Evolutionary conservation across 2,113 vertebrate species (phyloP).

Genomic region (Dunckerocampus dactyliophorus): DNA sequence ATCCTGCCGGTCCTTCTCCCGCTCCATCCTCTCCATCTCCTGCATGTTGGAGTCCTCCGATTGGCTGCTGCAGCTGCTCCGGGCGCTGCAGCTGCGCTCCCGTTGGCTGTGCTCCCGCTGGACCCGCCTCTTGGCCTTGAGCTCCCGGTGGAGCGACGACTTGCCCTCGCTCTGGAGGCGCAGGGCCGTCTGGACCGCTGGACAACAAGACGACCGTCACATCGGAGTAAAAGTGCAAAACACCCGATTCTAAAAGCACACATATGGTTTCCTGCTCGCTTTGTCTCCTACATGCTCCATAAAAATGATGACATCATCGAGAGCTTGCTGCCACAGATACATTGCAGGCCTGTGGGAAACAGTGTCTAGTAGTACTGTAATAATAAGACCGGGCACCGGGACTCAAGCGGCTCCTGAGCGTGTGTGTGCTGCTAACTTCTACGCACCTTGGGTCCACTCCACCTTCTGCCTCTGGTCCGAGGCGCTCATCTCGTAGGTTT

Average conservation of each 20-base stretch:
- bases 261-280: too few species aligned
- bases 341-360: too few species aligned
- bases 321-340: too few species aligned
- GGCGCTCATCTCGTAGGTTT: conserved; percentile 76
- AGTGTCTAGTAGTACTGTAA: too few species aligned
- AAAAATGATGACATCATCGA: too few species aligned
- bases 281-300: too few species aligned
- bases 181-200: conserved; percentile 70
- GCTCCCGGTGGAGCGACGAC: conserved; percentile 65
- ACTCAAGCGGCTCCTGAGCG: too few species aligned
- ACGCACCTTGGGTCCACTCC: conserved; percentile 77
- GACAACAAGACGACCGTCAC: background rate
- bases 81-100: conserved; percentile 53
- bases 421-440: conserved; percentile 8
- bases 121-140: conserved; percentile 66
- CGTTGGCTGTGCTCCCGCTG: conserved; percentile 58
- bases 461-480: conserved; percentile 72
- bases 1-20: conserved; percentile 62
- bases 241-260: too few species aligned
- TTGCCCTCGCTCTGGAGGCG: conserved; percentile 65
- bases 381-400: too few species aligned
- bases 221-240: too few species aligned
- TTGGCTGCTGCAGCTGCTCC: conserved; percentile 63
- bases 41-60: conserved; percentile 52
- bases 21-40: conserved; percentile 59